Percentiles rank a stretch among this genome's conserved stretches.
These are phyloP conservation scores for Chelonoidis abingdonii DNA, from an alignment of 2,113 vertebrate species.

Conservation along the genomic window DNA sequence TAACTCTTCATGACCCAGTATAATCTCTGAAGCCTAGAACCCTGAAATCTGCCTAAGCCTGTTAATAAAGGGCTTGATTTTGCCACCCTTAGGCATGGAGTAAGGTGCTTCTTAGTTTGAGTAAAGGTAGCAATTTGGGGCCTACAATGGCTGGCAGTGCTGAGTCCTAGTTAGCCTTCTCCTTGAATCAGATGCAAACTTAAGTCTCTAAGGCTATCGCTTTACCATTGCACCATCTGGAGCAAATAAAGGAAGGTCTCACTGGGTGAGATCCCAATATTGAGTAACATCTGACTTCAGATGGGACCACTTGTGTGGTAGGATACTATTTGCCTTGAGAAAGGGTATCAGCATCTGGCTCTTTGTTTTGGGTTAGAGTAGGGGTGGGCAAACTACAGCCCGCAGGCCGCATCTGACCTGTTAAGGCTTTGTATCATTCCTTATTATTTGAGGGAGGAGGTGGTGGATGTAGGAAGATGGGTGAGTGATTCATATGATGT, in stretches of 20 bases:
- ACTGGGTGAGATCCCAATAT: background rate
- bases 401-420: no score
- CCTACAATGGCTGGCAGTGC: background rate
- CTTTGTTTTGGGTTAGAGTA: background rate
- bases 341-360: background rate
- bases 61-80: background rate
- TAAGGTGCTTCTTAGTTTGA: background rate
- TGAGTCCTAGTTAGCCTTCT: background rate
- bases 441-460: background rate
- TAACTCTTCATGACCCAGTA: background rate
- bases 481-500: background rate
- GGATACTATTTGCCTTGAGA: background rate
- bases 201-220: background rate
- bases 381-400: no score
- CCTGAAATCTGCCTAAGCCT: background rate
- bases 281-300: background rate
- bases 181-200: background rate
- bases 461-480: background rate
- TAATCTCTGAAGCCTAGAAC: background rate
- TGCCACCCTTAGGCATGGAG: background rate
- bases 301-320: background rate
- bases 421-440: background rate
- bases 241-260: background rate
- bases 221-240: background rate
- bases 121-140: background rate